Conservation (phyloP, 2,113 vertebrate genomes). For the Aramus guarauna region DNA sequence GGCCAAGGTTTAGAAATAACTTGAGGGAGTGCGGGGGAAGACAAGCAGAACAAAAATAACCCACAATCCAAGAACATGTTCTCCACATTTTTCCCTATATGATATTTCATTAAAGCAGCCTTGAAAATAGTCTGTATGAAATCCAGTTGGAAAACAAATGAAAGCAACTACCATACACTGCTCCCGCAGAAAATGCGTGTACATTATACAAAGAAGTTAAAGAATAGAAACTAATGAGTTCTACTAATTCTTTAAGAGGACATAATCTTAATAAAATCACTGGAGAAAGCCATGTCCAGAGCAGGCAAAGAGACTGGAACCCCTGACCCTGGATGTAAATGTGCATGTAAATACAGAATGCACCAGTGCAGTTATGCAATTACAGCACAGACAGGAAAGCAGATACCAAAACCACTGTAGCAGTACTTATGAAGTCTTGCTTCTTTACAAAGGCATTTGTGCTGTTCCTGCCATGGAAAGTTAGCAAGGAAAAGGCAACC, state of each 20-base stretch:
- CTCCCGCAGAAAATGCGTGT: background rate
- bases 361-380: background rate
- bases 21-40: too few species aligned
- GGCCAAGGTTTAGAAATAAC: background rate
- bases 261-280: background rate
- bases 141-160: background rate
- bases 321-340: background rate
- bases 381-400: background rate
- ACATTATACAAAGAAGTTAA: background rate
- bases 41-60: background rate
- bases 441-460: background rate
- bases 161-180: background rate
- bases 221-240: background rate
- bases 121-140: background rate
- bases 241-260: background rate
- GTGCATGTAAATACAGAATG: background rate
- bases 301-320: background rate
- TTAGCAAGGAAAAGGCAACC: background rate
- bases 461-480: background rate
- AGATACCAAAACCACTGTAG: background rate
- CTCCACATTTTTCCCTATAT: background rate
- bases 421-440: accelerated
- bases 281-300: background rate
- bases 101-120: background rate
- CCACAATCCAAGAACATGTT: background rate